Conservation (phyloP, 2,113 vertebrate species). For the Limanda limanda region DNA sequence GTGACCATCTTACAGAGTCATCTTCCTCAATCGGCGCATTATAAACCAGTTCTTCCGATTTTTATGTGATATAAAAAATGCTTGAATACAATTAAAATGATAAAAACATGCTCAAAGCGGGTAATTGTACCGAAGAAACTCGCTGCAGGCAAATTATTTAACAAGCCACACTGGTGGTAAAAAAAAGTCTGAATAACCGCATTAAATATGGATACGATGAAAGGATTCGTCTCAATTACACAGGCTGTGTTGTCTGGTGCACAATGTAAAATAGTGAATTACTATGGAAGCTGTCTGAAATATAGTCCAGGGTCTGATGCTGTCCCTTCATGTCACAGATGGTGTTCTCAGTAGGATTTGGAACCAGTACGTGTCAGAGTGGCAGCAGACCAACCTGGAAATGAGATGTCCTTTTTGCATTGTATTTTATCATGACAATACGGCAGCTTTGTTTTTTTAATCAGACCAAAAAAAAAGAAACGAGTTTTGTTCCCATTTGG, state of each 20-base stretch:
- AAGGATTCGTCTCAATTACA: not conserved
- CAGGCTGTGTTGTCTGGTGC: not conserved
- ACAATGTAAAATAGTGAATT: not conserved
- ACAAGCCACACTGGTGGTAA: too few relatives aligned
- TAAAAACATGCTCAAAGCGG: not conserved
- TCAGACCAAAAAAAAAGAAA: not conserved
- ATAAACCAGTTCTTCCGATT: not conserved
- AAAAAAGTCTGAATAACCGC: not conserved
- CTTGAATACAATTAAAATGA: not conserved
- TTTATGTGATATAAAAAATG: not conserved
- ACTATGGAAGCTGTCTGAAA: not conserved
- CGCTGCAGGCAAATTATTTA: not conserved
- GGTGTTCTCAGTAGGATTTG: not conserved
- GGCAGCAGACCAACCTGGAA: conserved; percentile 1
- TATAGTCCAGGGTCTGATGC: not conserved
- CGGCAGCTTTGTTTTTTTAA: not conserved
- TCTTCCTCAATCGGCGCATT: not conserved
- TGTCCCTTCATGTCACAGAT: not conserved
- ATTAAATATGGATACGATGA: too few relatives aligned
- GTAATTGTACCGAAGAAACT: too few relatives aligned
- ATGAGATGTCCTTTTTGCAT: not conserved
- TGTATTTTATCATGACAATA: not conserved
- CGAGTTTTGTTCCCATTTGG: not conserved
- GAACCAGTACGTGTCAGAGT: not conserved
- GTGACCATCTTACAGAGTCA: not conserved